Evolutionary conservation across 2,797 vertebrate species (phyloP).

Genomic region (Sebastes taczanowskii): DNA sequence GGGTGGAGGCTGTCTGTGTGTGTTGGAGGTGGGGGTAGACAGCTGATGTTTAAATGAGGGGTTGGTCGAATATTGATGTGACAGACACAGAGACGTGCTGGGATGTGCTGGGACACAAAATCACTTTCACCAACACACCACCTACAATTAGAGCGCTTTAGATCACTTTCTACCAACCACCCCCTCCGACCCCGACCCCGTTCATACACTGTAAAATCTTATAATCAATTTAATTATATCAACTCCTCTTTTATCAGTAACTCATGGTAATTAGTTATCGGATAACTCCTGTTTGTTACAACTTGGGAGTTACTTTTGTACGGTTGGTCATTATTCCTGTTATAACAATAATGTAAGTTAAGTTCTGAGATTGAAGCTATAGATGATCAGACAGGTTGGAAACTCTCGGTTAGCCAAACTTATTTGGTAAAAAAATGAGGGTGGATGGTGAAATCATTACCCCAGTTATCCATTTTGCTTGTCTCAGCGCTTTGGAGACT

Average conservation of each 20-base stretch:
- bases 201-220: constrained; percentile 31
- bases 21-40: constrained; percentile 49
- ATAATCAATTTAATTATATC: not conserved
- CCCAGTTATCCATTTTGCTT: too few relatives aligned
- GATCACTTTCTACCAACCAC: constrained; percentile 60
- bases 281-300: not conserved
- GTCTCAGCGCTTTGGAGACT: too few relatives aligned
- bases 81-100: constrained; percentile 52
- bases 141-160: constrained; percentile 69
- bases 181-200: not conserved
- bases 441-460: too few relatives aligned
- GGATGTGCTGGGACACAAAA: constrained; percentile 62
- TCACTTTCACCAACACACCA: constrained; percentile 66
- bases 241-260: not conserved
- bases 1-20: constrained; percentile 4
- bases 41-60: constrained; percentile 74
- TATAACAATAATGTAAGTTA: not conserved
- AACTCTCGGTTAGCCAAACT: too few relatives aligned
- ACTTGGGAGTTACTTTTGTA: not conserved
- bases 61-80: constrained; percentile 72
- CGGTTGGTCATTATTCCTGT: not conserved
- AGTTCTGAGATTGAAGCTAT: too few relatives aligned
- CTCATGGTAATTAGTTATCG: not conserved
- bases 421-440: too few relatives aligned
- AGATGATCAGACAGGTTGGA: too few relatives aligned